phyloP scores from a whole-genome alignment of 2,113 vertebrate species.

The Heliornis fulica region DNA sequence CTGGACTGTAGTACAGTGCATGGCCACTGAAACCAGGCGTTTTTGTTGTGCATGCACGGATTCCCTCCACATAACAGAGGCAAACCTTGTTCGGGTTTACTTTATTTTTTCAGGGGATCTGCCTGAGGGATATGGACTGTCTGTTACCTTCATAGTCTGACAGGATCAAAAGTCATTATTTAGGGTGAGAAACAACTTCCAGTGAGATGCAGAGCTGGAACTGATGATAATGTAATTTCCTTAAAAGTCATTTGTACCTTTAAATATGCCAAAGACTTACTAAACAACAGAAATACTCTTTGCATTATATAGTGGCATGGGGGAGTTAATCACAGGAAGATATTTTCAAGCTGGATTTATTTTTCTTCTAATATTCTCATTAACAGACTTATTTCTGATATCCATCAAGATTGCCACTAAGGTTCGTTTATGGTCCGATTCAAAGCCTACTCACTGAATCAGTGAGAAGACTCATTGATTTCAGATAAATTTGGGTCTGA shows the following conservation, averaged over 20 bases:
- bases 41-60: background rate
- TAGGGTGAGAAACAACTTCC: background rate
- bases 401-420: background rate
- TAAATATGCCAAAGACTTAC: background rate
- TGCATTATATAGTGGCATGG: background rate
- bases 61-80: background rate
- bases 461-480: background rate
- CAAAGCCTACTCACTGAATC: background rate
- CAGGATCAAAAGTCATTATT: background rate
- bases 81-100: background rate
- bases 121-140: background rate
- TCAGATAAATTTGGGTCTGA: background rate
- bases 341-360: background rate
- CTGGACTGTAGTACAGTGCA: fast-evolving
- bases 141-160: background rate
- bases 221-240: background rate
- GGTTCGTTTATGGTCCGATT: background rate
- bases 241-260: background rate
- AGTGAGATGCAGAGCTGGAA: background rate
- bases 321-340: background rate
- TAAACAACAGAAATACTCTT: background rate
- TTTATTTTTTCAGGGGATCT: background rate
- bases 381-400: background rate
- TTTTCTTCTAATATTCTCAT: background rate
- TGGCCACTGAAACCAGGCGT: background rate